Percentiles rank a stretch among this genome's conserved stretches.
Conservation (phyloP, 2,797 vertebrate species). For the Aselliscus stoliczkanus region DNA sequence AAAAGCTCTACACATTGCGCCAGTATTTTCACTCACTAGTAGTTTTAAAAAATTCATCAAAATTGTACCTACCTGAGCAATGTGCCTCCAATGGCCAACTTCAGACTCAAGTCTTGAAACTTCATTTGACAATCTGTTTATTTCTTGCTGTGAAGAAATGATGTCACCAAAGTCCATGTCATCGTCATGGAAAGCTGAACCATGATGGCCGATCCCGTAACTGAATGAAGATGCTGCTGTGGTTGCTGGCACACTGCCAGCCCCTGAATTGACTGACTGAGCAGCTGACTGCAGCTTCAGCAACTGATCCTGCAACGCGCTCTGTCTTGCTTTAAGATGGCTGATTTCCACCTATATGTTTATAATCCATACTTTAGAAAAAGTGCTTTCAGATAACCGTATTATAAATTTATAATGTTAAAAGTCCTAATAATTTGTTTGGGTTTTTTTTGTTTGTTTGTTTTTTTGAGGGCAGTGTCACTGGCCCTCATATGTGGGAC, state of each 20-base stretch:
- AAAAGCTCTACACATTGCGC: background rate
- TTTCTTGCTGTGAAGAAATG: constrained; percentile 97
- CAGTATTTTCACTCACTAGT: background rate
- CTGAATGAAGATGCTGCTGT: constrained; percentile 82
- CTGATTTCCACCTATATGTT: constrained; percentile 93
- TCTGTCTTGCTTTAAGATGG: constrained; percentile 95
- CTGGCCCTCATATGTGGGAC: no score
- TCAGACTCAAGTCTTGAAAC: constrained; percentile 91
- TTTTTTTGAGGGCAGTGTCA: no score
- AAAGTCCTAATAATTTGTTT: background rate
- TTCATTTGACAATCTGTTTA: constrained; percentile 93
- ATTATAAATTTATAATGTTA: background rate
- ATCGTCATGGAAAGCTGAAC: constrained; percentile 88
- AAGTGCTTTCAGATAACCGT: background rate
- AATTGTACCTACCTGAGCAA: constrained; percentile 87
- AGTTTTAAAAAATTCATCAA: constrained; percentile 27
- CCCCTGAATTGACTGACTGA: constrained; percentile 74
- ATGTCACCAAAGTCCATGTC: constrained; percentile 95
- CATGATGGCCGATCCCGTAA: constrained; percentile 77
- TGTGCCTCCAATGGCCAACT: constrained; percentile 91
- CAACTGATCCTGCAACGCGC: constrained; percentile 91
- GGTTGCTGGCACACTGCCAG: constrained; percentile 69
- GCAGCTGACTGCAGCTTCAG: constrained; percentile 88
- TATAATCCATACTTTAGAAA: constrained; percentile 45
- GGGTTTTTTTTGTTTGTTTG: no score